Evolutionary conservation across 2,113 vertebrate genomes (phyloP).

Genomic region (Oophaga pumilio): DNA sequence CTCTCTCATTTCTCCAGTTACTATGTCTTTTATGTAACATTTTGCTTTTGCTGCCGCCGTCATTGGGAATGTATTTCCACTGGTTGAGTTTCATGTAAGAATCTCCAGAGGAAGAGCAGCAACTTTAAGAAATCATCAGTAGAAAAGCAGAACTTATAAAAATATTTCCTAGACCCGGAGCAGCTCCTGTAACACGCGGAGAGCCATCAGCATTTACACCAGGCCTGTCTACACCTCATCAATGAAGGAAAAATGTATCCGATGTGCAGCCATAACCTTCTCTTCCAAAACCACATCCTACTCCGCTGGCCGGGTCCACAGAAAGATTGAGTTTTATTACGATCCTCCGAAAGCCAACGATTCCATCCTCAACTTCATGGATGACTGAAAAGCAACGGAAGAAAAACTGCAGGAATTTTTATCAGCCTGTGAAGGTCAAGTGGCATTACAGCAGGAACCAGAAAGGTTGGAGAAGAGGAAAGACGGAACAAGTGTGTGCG

Average conservation of each 20-base stretch:
- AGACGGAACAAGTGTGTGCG: neutral
- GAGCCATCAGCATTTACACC: neutral
- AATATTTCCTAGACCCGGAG: neutral
- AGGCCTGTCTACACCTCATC: neutral
- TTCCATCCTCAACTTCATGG: neutral
- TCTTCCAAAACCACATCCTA: slow-evolving; percentile 8
- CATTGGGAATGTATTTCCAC: neutral
- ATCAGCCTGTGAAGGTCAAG: neutral
- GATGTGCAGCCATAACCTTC: neutral
- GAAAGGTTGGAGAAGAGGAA: neutral
- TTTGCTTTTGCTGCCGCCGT: neutral
- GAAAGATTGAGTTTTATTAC: neutral
- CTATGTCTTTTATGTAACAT: neutral
- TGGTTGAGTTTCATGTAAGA: neutral
- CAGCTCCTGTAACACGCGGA: neutral
- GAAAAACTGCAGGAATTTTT: neutral
- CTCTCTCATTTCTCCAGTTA: neutral
- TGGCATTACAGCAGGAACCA: neutral
- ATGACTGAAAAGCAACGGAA: neutral
- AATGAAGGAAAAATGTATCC: neutral
- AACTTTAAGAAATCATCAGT: neutral
- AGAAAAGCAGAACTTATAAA: neutral
- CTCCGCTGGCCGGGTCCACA: neutral
- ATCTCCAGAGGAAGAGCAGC: neutral
- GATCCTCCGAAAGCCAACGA: neutral